phyloP scores from a whole-genome alignment of 2,113 vertebrate species.

The Atherinomorus stipes region DNA sequence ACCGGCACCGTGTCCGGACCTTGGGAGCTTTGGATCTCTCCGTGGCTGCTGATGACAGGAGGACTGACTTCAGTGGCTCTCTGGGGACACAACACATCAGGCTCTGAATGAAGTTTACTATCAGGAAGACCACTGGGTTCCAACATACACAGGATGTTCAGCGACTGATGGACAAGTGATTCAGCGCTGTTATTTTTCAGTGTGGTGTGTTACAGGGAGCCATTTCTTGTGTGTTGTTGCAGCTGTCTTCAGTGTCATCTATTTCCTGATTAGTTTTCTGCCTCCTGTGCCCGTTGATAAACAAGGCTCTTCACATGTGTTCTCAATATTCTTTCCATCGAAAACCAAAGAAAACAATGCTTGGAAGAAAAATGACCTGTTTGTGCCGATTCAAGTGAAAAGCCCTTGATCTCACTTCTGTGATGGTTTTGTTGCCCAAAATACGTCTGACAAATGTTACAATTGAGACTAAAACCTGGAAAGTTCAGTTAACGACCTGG shows the following conservation, averaged over 20 bases:
- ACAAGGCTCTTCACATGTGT: constrained; percentile 55
- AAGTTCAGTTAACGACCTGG: not conserved
- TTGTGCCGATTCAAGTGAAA: constrained; percentile 45
- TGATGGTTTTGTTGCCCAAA: not conserved
- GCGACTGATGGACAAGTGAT: constrained; percentile 43
- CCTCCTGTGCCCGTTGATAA: constrained; percentile 60
- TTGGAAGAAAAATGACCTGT: constrained; percentile 46
- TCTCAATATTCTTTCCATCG: constrained; percentile 62
- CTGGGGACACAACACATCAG: constrained; percentile 71
- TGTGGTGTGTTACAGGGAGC: constrained; percentile 49
- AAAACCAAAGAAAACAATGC: constrained; percentile 52
- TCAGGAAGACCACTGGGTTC: constrained; percentile 15
- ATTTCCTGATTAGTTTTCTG: constrained; percentile 39
- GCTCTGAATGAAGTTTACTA: constrained; percentile 24
- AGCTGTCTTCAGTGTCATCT: constrained; percentile 57
- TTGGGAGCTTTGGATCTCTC: constrained; percentile 45
- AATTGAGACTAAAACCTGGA: not conserved
- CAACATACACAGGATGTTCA: constrained; percentile 59
- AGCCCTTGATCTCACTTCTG: not conserved
- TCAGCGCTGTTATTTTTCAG: constrained; percentile 41
- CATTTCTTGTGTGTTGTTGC: constrained; percentile 57
- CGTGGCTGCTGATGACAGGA: constrained; percentile 72
- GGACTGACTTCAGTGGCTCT: constrained; percentile 72
- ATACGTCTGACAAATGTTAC: not conserved
- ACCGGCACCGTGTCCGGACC: constrained; percentile 29